Evolutionary conservation across 1,140 invertebrate species (phyloP).

Genomic region (Apis cerana): DNA sequence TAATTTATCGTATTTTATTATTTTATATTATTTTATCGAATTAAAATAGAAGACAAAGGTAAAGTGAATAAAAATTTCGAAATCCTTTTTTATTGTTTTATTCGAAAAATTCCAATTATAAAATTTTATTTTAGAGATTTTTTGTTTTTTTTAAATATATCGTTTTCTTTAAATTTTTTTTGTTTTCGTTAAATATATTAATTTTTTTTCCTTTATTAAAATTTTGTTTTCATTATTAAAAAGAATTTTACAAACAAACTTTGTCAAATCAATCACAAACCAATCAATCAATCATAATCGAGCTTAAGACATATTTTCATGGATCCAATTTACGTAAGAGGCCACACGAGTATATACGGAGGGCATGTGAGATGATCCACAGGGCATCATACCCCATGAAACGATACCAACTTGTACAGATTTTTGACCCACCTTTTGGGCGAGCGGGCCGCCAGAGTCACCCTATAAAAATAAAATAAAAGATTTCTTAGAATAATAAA

Average conservation of each 20-base stretch:
- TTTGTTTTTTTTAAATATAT: not conserved
- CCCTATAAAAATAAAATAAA: conserved; percentile 69
- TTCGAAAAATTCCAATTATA: not conserved
- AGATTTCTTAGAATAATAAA: not conserved
- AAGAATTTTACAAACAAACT: no score
- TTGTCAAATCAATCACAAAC: no score
- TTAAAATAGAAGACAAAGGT: no score
- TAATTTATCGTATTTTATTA: no score
- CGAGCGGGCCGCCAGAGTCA: conserved; percentile 86
- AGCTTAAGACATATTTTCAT: not conserved
- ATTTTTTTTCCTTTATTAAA: no score
- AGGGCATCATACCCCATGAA: conserved; percentile 88
- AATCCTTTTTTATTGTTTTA: not conserved
- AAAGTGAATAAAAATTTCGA: no score
- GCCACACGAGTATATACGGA: conserved; percentile 88
- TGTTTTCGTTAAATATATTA: not conserved
- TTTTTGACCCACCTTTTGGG: conserved; percentile 67
- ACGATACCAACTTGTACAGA: conserved; percentile 84
- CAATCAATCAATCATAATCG: no score
- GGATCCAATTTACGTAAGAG: conserved; percentile 81
- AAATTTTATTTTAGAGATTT: not conserved
- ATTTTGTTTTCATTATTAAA: no score
- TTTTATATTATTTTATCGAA: no score
- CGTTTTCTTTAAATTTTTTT: not conserved
- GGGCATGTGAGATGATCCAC: conserved; percentile 83